Percentiles rank a stretch among this genome's conserved stretches.
These are phyloP conservation scores for Oryzias woworae DNA, from an alignment of 2,113 vertebrate genomes.

Conservation along the genomic window DNA sequence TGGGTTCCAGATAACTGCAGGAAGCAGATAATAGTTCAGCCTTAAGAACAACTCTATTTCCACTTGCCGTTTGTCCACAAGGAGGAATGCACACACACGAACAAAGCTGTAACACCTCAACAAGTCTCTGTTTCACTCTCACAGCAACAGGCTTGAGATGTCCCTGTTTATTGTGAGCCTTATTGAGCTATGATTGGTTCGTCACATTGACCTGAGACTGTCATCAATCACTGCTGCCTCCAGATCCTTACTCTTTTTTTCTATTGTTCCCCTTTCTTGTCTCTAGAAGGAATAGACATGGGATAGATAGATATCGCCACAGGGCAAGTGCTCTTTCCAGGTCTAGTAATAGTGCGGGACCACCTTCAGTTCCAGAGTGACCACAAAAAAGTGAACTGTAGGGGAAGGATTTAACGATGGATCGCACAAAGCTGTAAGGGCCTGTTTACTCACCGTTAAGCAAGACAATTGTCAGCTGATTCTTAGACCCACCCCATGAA, in stretches of 20 bases:
- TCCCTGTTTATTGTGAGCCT: constrained; percentile 40
- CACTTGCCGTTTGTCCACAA: constrained; percentile 13
- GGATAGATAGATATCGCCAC: constrained; percentile 52
- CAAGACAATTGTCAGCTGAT: not conserved
- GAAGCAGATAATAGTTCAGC: constrained; percentile 25
- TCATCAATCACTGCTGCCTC: constrained; percentile 67
- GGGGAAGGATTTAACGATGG: constrained; percentile 35
- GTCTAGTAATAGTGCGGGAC: constrained; percentile 43
- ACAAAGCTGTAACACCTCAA: constrained; percentile 23
- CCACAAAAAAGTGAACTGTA: constrained; percentile 11
- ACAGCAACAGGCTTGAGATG: constrained; percentile 7
- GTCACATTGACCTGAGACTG: constrained; percentile 59
- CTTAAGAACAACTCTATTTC: constrained; percentile 6
- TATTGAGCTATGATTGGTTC: constrained; percentile 72
- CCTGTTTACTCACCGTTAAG: constrained; percentile 15
- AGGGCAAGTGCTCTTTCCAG: constrained; percentile 43
- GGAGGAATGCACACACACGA: constrained; percentile 6
- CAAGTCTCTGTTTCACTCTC: constrained; percentile 18
- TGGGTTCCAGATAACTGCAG: constrained; percentile 31
- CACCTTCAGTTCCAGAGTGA: constrained; percentile 37
- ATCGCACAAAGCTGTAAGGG: constrained; percentile 17
- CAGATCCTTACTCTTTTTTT: constrained; percentile 43
- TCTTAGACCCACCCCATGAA: not conserved
- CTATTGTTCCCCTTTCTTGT: constrained; percentile 41
- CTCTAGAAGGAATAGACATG: constrained; percentile 37